Percentiles rank a stretch among this genome's conserved stretches.
Evolutionary conservation across 1,140 invertebrate species (phyloP).

Genomic region (Antheraea pernyi): DNA sequence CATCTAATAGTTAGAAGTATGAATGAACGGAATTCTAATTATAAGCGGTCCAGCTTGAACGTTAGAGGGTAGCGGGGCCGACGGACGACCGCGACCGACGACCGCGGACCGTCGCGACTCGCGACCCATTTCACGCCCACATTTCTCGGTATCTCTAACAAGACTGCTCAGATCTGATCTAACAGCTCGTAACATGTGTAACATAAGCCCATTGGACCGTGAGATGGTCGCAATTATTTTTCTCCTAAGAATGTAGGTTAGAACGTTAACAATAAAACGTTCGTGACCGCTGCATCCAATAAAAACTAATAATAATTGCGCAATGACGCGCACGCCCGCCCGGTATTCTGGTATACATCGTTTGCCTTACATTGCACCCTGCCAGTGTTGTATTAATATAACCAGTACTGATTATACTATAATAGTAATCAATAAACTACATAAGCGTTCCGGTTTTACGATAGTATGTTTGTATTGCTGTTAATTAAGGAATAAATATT

Average conservation of each 20-base stretch:
- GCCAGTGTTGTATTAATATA: background rate
- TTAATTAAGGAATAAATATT: too few relatives aligned
- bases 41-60: slow-evolving; percentile 6
- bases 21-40: slow-evolving; percentile 11
- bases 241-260: slow-evolving; percentile 30
- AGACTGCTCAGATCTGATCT: slow-evolving; percentile 39
- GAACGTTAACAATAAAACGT: slow-evolving; percentile 18
- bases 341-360: background rate
- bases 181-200: slow-evolving; percentile 56
- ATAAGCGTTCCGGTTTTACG: too few relatives aligned
- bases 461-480: too few relatives aligned
- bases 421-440: background rate
- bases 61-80: background rate
- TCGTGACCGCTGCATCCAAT: background rate
- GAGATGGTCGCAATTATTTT: slow-evolving; percentile 30
- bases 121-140: slow-evolving; percentile 27
- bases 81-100: slow-evolving; percentile 3
- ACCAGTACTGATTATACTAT: background rate
- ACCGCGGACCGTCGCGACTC: slow-evolving; percentile 20
- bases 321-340: background rate
- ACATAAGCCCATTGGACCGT: slow-evolving; percentile 37
- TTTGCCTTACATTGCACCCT: background rate
- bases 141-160: slow-evolving; percentile 30
- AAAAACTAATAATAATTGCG: background rate
- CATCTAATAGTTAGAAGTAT: background rate